These are phyloP conservation scores for Muntiacus reevesi DNA, from an alignment of 2,113 vertebrate genomes.

Conservation along the genomic window DNA sequence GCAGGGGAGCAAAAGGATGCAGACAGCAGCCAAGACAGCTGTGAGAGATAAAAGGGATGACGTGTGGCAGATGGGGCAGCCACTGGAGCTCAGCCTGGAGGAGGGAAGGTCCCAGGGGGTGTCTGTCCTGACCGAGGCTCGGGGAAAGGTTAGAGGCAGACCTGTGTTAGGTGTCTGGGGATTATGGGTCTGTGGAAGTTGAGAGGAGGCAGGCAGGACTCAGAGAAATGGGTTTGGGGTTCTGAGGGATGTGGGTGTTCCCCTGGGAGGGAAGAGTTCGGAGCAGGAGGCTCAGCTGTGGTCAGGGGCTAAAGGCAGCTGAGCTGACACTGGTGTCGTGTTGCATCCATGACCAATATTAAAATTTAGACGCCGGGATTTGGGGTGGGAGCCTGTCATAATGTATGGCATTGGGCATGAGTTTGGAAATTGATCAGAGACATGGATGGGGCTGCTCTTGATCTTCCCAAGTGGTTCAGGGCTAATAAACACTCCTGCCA, in stretches of 20 bases:
- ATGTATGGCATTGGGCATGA: not conserved
- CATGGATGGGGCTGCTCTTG: not conserved
- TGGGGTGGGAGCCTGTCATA: not conserved
- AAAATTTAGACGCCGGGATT: not conserved
- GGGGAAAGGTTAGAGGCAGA: not conserved
- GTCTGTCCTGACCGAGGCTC: not conserved
- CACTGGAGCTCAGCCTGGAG: not conserved
- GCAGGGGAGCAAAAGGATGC: not conserved
- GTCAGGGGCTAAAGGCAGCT: not conserved
- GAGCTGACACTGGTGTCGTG: rapidly evolving
- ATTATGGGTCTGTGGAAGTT: not conserved
- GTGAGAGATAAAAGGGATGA: not conserved
- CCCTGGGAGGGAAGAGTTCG: too few species aligned
- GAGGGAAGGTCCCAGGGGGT: not conserved
- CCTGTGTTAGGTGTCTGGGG: not conserved
- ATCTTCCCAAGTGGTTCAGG: not conserved
- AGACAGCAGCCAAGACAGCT: not conserved
- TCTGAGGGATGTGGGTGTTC: not conserved
- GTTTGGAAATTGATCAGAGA: too few species aligned
- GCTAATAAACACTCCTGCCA: not conserved
- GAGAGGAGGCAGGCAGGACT: not conserved
- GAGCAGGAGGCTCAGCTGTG: not conserved
- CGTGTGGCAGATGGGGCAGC: rapidly evolving
- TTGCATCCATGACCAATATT: rapidly evolving
- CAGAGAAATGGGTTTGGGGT: not conserved